Evolutionary conservation across 1,140 invertebrate genomes (phyloP).

Genomic region (Papilio xuthus): DNA sequence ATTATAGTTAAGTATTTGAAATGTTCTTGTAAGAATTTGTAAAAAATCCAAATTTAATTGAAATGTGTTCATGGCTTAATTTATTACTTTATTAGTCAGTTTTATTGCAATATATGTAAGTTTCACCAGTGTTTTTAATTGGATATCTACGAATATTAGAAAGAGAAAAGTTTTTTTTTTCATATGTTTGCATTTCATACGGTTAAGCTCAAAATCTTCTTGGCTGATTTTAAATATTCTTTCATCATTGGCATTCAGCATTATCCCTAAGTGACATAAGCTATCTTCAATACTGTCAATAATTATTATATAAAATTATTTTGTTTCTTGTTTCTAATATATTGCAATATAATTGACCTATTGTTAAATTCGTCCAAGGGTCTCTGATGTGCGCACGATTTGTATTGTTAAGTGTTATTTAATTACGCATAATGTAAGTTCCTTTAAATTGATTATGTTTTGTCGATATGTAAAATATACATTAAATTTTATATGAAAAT

Average conservation of each 20-base stretch:
- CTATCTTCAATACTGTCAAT: neutral
- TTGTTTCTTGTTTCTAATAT: neutral
- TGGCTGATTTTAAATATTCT: neutral
- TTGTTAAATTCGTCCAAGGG: constrained; percentile 15
- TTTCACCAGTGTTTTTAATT: neutral
- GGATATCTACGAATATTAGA: no score
- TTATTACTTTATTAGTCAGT: neutral
- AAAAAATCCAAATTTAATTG: neutral
- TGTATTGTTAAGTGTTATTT: constrained; percentile 34
- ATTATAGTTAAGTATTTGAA: neutral
- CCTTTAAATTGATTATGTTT: constrained; percentile 31
- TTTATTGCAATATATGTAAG: neutral
- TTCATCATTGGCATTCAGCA: neutral
- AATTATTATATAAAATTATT: no score
- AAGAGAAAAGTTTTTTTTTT: no score
- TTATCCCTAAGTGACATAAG: neutral
- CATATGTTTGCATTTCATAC: no score
- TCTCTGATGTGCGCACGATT: constrained; percentile 7
- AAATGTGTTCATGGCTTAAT: neutral
- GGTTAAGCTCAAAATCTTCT: neutral
- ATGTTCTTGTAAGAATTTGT: neutral
- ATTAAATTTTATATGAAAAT: neutral
- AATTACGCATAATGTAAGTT: constrained; percentile 33
- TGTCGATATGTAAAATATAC: constrained; percentile 30
- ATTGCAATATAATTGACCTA: constrained; percentile 28